A percentile compares a stretch with the other conserved stretches of the same genome.
Evolutionary conservation across 92 coral and sea anemone species (phyloP).

Genomic region (Bergia puertoricense): DNA sequence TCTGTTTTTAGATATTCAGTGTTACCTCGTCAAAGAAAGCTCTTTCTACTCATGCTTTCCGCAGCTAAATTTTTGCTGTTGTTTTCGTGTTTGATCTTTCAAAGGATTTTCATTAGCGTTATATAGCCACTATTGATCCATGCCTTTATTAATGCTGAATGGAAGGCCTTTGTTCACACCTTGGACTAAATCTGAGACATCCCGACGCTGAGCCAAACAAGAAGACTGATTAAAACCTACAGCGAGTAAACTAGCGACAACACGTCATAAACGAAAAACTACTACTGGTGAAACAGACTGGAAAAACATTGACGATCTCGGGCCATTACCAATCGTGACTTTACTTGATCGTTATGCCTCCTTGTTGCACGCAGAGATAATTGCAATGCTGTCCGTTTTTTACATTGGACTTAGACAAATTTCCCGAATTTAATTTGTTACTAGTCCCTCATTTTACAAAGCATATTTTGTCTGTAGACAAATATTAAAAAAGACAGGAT

Average conservation of each 20-base stretch:
- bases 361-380: conserved; percentile 45
- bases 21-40: conserved; percentile 43
- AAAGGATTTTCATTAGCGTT: conserved; percentile 89
- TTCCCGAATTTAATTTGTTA: conserved; percentile 28
- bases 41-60: conserved; percentile 39
- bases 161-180: conserved; percentile 88
- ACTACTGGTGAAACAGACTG: conserved; percentile 6
- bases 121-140: conserved; percentile 80
- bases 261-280: conserved; percentile 17
- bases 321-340: conserved; percentile 27
- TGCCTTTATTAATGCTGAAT: conserved; percentile 69
- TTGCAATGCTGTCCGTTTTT: conserved; percentile 28
- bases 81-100: conserved; percentile 69
- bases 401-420: conserved; percentile 28
- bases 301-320: neutral
- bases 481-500: conserved; percentile 39
- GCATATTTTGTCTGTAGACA: conserved; percentile 26
- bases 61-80: conserved; percentile 60
- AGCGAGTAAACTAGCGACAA: conserved; percentile 38
- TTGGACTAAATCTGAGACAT: conserved; percentile 61
- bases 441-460: conserved; percentile 23
- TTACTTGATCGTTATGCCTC: conserved; percentile 23
- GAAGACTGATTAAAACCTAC: conserved; percentile 62
- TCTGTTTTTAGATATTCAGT: conserved; percentile 42
- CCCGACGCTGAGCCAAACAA: conserved; percentile 64